Evolutionary conservation across 2,888 invertebrate genomes (phyloP).

Genomic region (Torymus tubicola): DNA sequence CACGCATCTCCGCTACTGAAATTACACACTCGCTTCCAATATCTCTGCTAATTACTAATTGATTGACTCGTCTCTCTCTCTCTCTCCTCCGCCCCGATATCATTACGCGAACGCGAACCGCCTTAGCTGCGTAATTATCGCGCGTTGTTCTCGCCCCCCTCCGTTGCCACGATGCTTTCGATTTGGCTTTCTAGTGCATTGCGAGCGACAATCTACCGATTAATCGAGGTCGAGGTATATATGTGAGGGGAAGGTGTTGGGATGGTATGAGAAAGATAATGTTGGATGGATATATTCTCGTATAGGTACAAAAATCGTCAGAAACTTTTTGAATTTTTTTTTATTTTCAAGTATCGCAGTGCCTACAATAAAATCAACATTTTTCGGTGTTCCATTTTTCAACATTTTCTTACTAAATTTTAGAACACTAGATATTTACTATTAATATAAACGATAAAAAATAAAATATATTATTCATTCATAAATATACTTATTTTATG

Average conservation of each 20-base stretch:
- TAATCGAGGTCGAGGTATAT: slow-evolving; percentile 15
- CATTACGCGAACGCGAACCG: slow-evolving; percentile 14
- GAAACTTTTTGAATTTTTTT: too few relatives aligned
- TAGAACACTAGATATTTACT: too few relatives aligned
- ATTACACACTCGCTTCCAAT: slow-evolving; percentile 34
- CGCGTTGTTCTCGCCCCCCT: slow-evolving; percentile 24
- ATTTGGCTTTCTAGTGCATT: neutral
- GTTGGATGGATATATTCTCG: too few relatives aligned
- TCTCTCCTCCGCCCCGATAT: slow-evolving; percentile 43
- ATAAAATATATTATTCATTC: too few relatives aligned
- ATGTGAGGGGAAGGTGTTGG: too few relatives aligned
- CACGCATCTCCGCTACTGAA: neutral
- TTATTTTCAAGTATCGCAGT: too few relatives aligned
- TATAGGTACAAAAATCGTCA: too few relatives aligned
- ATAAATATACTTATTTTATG: neutral
- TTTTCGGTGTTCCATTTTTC: too few relatives aligned
- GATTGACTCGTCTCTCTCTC: slow-evolving; percentile 63
- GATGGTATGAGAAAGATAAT: too few relatives aligned
- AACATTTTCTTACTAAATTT: too few relatives aligned
- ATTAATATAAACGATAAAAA: too few relatives aligned
- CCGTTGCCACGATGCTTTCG: neutral
- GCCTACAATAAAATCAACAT: too few relatives aligned
- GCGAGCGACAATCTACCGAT: slow-evolving; percentile 40
- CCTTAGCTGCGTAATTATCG: slow-evolving; percentile 40
- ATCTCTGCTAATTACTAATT: slow-evolving; percentile 64